phyloP scores from a whole-genome alignment of 2,797 vertebrate genomes.

The Trachurus trachurus region DNA sequence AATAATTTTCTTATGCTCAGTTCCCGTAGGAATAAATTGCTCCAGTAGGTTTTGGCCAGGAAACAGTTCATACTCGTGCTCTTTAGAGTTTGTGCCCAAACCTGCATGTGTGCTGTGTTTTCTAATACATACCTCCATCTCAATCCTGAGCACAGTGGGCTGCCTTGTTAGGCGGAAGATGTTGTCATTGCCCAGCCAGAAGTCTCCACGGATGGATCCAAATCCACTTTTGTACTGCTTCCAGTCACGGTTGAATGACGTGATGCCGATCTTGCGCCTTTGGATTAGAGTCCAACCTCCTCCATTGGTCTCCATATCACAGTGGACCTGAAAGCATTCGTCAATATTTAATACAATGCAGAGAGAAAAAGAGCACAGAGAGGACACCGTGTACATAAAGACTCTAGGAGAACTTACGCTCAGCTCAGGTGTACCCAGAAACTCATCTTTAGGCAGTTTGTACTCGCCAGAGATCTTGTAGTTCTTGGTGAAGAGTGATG shows the following conservation, averaged over 20 bases:
- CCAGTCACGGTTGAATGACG: slow-evolving; percentile 95
- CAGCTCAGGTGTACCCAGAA: slow-evolving; percentile 93
- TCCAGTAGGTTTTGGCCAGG: slow-evolving; percentile 30
- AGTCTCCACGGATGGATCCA: slow-evolving; percentile 94
- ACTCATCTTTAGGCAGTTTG: slow-evolving; percentile 96
- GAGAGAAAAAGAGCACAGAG: not conserved
- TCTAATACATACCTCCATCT: slow-evolving; percentile 90
- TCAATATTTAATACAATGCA: not conserved
- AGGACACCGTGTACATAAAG: not conserved
- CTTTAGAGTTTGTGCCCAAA: not conserved
- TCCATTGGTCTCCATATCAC: slow-evolving; percentile 96
- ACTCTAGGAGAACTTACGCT: slow-evolving; percentile 85
- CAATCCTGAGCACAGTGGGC: slow-evolving; percentile 91
- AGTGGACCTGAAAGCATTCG: slow-evolving; percentile 88
- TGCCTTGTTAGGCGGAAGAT: slow-evolving; percentile 94
- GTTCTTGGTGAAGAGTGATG: slow-evolving; percentile 93
- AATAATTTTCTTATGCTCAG: slow-evolving; percentile 15
- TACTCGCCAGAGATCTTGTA: slow-evolving; percentile 97
- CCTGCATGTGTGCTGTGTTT: slow-evolving; percentile 21
- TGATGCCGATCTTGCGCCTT: slow-evolving; percentile 93
- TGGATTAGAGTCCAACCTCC: slow-evolving; percentile 98
- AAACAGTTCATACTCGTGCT: slow-evolving; percentile 34
- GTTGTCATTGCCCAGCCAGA: slow-evolving; percentile 98
- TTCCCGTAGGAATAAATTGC: slow-evolving; percentile 4
- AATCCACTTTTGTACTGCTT: slow-evolving; percentile 96